Conservation (phyloP, 2,888 invertebrate genomes). For the Electrophaes corylata region DNA sequence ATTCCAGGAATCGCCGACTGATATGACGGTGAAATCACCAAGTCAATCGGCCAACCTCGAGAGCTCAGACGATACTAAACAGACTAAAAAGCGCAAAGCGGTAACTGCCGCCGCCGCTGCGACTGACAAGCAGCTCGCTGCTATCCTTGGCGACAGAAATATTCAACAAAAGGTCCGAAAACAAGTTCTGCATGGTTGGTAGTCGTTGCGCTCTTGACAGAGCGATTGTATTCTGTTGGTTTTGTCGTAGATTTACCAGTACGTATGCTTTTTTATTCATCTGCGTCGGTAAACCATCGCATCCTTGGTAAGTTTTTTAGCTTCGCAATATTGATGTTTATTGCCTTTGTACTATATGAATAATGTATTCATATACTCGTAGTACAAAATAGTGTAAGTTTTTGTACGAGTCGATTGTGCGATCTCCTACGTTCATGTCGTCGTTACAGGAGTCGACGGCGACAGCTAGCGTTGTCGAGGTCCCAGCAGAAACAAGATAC, state of each 20-base stretch:
- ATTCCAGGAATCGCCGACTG: slow-evolving; percentile 20
- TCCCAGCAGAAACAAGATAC: slow-evolving; percentile 1
- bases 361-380: neutral
- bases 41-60: slow-evolving; percentile 6
- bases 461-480: neutral
- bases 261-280: slow-evolving; percentile 4
- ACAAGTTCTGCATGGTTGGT: slow-evolving; percentile 11
- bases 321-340: neutral
- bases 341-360: neutral
- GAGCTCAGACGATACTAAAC: slow-evolving; percentile 10
- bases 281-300: slow-evolving; percentile 1
- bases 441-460: slow-evolving; percentile 18
- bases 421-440: slow-evolving; percentile 7
- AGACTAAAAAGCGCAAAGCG: slow-evolving; percentile 27
- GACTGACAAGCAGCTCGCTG: neutral
- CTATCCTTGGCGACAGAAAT: neutral
- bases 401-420: neutral
- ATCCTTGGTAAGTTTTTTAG: slow-evolving; percentile 7
- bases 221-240: slow-evolving; percentile 3
- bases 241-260: slow-evolving; percentile 6
- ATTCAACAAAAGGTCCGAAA: slow-evolving; percentile 12
- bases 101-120: slow-evolving; percentile 1
- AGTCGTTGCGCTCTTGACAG: slow-evolving; percentile 10
- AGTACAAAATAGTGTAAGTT: no score
- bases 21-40: slow-evolving; percentile 1